Evolutionary conservation across 2,888 invertebrate genomes (phyloP).

Genomic region (Rotaria sp.): DNA sequence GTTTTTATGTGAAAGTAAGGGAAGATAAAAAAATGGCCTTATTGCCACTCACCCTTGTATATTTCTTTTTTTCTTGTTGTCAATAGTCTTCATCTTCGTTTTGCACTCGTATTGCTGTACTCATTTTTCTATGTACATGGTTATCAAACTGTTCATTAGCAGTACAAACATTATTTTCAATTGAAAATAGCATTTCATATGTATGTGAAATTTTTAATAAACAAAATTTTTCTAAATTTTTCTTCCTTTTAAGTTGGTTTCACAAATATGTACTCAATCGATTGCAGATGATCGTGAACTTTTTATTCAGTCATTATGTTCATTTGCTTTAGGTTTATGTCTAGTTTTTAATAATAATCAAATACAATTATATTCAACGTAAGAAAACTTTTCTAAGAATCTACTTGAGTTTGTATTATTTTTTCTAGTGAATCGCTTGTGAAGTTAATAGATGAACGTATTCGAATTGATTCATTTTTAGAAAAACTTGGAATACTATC

Average conservation of each 20-base stretch:
- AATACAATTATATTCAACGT: slow-evolving; percentile 10
- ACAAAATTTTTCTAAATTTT: background rate
- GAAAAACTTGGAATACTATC: slow-evolving; percentile 77
- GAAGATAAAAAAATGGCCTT: too few relatives aligned
- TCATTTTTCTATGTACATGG: slow-evolving; percentile 85
- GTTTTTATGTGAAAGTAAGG: too few relatives aligned
- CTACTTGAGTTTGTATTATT: too few relatives aligned
- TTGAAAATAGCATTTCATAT: slow-evolving; percentile 73
- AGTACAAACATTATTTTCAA: slow-evolving; percentile 69
- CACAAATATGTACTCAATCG: slow-evolving; percentile 34
- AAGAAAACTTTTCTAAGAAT: too few relatives aligned
- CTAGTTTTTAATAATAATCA: slow-evolving; percentile 37
- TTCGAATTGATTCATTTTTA: slow-evolving; percentile 66
- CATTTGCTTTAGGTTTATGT: slow-evolving; percentile 34
- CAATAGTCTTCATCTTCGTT: slow-evolving; percentile 47
- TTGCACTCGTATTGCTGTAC: slow-evolving; percentile 76
- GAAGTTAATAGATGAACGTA: slow-evolving; percentile 76
- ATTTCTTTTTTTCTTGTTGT: background rate
- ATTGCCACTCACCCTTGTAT: too few relatives aligned
- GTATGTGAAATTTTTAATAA: slow-evolving; percentile 45
- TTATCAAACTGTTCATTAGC: slow-evolving; percentile 73
- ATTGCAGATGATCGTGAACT: slow-evolving; percentile 31
- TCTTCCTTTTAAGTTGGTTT: slow-evolving; percentile 37
- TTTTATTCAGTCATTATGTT: slow-evolving; percentile 36
- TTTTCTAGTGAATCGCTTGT: slow-evolving; percentile 64